Evolutionary conservation across 2,797 vertebrate species (phyloP), one percentile per base, ranked within the genome.

Genomic region (Sparus aurata): DNA sequence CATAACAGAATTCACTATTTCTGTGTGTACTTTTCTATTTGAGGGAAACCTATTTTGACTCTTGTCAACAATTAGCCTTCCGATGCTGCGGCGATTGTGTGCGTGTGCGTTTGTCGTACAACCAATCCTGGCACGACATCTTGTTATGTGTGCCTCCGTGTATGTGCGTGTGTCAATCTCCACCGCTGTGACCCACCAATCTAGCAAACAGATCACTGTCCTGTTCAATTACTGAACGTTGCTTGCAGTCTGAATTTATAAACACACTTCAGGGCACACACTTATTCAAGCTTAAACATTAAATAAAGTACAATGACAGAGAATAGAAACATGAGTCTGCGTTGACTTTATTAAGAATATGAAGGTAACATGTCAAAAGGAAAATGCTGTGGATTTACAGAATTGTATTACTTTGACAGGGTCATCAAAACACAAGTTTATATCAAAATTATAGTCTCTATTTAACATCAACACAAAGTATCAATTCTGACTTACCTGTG

Each of bases 21-120:
- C 59, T 70, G 15, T 53, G 45, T 84, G 82, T 79, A 9, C 83
- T 72, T 81, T 83, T 79, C 85, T 86, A 87, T 87, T 88, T 82
- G 25, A 0, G 59, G 83, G 82, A 38, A 54, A 65, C 25, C 75
- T 90, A 82, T 85, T 90, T 86, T 68, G 38, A 80, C 47, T 54
- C n/a, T 12, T 18, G 63, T 57, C 59, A 80, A 86, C 65, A 69
- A n/a, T 69, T 60, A 34, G 13, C 52, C 71, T 63, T 77, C 58
- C 17, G 16, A 47, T 55, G 68, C 55, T 65, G 50, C 1, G 5
- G 18, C 49, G 16, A 20, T 79, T 77, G 58, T 1, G 9, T 27
- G 49, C 16, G n/a, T 67, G 50, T 41, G 61, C 46, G 58, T 60
- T 23, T 78, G 49, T 73, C 54, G 38, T 30, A 60, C 66, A 52